These are phyloP conservation scores for Naja naja DNA, from an alignment of 2,113 vertebrate species.

Conservation along the genomic window DNA sequence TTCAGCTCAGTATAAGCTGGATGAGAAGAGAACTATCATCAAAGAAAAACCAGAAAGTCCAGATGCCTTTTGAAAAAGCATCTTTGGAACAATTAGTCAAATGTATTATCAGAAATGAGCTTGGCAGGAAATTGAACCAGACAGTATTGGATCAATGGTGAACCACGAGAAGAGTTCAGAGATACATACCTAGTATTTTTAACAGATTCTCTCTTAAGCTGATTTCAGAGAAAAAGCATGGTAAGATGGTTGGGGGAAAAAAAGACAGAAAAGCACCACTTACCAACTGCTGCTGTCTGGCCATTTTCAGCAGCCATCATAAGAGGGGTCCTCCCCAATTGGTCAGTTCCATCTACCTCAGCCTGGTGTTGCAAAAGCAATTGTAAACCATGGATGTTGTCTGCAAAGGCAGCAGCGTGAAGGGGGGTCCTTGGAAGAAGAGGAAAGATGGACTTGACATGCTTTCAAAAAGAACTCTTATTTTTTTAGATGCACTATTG, in stretches of 20 bases:
- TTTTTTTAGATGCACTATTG: background rate
- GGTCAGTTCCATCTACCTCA: conserved; percentile 83
- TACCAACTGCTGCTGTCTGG: conserved; percentile 86
- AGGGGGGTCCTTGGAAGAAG: conserved; percentile 80
- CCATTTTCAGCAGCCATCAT: conserved; percentile 91
- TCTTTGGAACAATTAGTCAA: background rate
- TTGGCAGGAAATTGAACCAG: background rate
- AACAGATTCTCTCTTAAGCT: background rate
- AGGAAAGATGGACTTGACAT: background rate
- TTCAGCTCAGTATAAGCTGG: no score
- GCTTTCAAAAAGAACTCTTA: background rate
- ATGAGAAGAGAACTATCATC: no score
- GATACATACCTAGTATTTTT: no score
- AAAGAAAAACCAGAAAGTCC: no score
- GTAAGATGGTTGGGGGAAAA: background rate
- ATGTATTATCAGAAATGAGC: background rate
- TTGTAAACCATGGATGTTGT: conserved; percentile 85
- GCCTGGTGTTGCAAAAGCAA: conserved; percentile 87
- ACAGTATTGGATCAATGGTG: no score
- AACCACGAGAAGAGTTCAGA: background rate
- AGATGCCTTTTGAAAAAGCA: no score
- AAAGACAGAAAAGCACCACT: conserved; percentile 30
- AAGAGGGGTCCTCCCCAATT: conserved; percentile 83
- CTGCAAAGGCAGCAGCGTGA: conserved; percentile 93
- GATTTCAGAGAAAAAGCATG: background rate